These are phyloP conservation scores for Muricea muricata DNA, from an alignment of 92 coral and sea anemone genomes.

Conservation along the genomic window DNA sequence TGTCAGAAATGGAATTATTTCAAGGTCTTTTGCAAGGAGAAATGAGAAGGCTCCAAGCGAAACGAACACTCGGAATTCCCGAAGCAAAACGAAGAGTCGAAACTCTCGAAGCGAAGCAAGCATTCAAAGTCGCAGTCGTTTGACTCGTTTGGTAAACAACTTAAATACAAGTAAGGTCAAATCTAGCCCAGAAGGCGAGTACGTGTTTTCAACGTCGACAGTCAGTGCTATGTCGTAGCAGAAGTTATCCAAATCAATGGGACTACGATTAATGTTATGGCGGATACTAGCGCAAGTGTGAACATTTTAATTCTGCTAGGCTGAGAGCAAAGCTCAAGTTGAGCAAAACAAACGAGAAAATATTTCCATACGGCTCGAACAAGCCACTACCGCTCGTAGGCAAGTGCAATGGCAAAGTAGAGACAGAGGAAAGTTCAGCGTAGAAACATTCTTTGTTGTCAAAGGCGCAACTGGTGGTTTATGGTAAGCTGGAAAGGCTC, in stretches of 20 bases:
- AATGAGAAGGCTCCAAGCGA: slow-evolving; percentile 9
- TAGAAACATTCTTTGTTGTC: slow-evolving; percentile 45
- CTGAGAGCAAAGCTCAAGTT: slow-evolving; percentile 14
- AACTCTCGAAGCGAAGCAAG: too few relatives aligned
- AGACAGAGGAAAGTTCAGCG: slow-evolving; percentile 31
- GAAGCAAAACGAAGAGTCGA: background rate
- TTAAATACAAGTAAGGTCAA: background rate
- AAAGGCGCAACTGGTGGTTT: slow-evolving; percentile 27
- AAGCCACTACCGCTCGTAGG: slow-evolving; percentile 38
- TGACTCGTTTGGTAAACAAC: slow-evolving; percentile 36
- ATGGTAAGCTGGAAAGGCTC: slow-evolving; percentile 45
- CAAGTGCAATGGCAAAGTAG: slow-evolving; percentile 36
- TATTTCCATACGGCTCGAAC: slow-evolving; percentile 27
- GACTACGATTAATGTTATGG: slow-evolving; percentile 45
- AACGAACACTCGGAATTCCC: background rate
- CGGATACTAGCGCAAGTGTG: slow-evolving; percentile 46
- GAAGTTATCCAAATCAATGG: slow-evolving; percentile 29
- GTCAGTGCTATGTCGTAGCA: slow-evolving; percentile 8
- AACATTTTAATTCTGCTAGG: slow-evolving; percentile 9
- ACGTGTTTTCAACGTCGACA: slow-evolving; percentile 16
- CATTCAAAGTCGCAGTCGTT: slow-evolving; percentile 2
- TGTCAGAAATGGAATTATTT: too few relatives aligned
- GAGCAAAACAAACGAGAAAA: slow-evolving; percentile 10
- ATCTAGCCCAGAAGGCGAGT: slow-evolving; percentile 30
- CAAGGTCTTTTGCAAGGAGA: too few relatives aligned